Conservation (phyloP, 2,113 vertebrate species). For the Clinocottus analis region DNA sequence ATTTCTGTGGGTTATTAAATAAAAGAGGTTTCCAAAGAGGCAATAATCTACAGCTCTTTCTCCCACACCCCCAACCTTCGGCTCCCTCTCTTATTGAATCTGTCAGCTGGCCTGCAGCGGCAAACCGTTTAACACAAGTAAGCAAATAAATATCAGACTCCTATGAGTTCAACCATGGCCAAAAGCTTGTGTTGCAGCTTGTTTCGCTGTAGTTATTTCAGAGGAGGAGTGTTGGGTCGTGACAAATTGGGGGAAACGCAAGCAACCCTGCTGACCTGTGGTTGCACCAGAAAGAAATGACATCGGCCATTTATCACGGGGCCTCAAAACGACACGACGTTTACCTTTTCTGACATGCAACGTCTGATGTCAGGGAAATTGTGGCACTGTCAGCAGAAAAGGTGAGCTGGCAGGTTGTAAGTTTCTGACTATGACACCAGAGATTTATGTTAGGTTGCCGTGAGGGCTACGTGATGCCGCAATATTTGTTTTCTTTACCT, state of each 20-base stretch:
- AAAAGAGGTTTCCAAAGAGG: slow-evolving; percentile 29
- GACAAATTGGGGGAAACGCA: slow-evolving; percentile 30
- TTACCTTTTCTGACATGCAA: not conserved
- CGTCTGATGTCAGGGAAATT: not conserved
- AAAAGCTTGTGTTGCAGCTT: slow-evolving; percentile 36
- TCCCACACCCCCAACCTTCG: slow-evolving; percentile 28
- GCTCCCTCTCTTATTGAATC: slow-evolving; percentile 37
- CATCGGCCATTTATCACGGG: not conserved
- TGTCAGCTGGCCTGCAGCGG: slow-evolving; percentile 47
- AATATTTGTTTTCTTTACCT: too few relatives aligned
- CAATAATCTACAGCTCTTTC: slow-evolving; percentile 4
- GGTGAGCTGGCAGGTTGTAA: not conserved
- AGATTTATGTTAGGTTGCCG: not conserved
- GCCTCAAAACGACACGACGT: not conserved
- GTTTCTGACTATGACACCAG: not conserved
- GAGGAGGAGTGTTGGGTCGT: slow-evolving; percentile 6
- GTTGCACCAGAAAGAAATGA: not conserved
- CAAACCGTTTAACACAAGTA: slow-evolving; percentile 61
- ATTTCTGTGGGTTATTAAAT: slow-evolving; percentile 54
- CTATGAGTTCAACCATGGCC: slow-evolving; percentile 43
- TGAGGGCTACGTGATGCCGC: too few relatives aligned
- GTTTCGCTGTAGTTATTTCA: slow-evolving; percentile 36
- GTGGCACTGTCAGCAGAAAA: not conserved
- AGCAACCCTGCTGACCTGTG: slow-evolving; percentile 11
- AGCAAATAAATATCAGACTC: slow-evolving; percentile 65